Conservation (phyloP, 2,113 vertebrate genomes). For the Melospiza melodia region DNA sequence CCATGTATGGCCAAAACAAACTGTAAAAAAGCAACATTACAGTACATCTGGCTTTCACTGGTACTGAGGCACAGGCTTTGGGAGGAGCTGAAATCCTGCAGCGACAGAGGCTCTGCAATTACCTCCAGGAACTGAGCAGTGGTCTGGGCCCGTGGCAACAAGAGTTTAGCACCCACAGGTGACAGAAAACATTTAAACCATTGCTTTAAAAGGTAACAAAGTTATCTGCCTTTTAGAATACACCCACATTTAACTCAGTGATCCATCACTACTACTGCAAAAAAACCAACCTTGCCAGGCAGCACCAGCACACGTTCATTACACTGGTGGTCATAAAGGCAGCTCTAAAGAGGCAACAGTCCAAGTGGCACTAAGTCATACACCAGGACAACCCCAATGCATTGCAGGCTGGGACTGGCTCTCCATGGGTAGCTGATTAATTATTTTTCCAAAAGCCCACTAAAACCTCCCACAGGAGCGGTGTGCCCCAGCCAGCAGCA, state of each 20-base stretch:
- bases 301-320: background rate
- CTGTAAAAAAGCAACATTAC: background rate
- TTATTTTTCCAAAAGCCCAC: background rate
- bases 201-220: background rate
- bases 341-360: background rate
- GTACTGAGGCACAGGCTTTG: background rate
- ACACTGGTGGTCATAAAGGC: background rate
- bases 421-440: background rate
- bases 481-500: background rate
- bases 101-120: background rate
- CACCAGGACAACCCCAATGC: background rate
- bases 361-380: background rate
- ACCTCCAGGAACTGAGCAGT: background rate
- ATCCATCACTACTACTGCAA: background rate
- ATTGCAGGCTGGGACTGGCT: background rate
- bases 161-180: background rate
- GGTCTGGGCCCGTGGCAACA: accelerated
- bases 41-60: constrained; percentile 1
- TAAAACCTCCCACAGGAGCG: background rate
- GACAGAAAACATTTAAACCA: background rate
- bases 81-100: background rate
- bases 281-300: background rate
- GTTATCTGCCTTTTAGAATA: background rate
- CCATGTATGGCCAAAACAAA: constrained; percentile 67
- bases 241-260: background rate